A percentile compares a stretch with the other conserved stretches of the same genome.
These are phyloP conservation scores for Peromyscus leucopus DNA, from an alignment of 2,113 vertebrate genomes.

Conservation along the genomic window DNA sequence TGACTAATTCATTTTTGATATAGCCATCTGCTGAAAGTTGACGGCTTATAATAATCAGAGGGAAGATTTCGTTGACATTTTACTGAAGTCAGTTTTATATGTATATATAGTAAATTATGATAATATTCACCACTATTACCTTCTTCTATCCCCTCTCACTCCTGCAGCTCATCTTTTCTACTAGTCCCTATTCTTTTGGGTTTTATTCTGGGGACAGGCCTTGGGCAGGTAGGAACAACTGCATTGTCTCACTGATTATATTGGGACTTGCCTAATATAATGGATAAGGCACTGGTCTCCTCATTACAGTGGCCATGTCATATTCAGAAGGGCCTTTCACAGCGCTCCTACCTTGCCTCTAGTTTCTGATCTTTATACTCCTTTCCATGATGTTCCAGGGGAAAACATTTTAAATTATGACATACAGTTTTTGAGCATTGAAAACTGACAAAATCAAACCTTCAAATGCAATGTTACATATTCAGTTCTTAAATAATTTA, in stretches of 20 bases:
- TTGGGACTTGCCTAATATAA: not conserved
- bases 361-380: not conserved
- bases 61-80: not conserved
- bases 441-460: slow-evolving; percentile 45
- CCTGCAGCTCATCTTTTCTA: not conserved
- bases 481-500: slow-evolving; percentile 4
- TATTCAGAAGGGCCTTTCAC: not conserved
- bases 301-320: not conserved
- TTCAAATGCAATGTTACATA: not conserved
- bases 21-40: slow-evolving; percentile 43
- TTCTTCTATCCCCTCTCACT: not conserved
- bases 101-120: not conserved
- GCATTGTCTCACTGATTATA: not conserved
- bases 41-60: not conserved
- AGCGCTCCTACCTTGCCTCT: too few relatives aligned
- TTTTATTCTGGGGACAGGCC: not conserved
- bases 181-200: not conserved
- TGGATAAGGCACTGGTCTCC: not conserved
- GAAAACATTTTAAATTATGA: not conserved
- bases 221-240: not conserved
- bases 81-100: not conserved
- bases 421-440: slow-evolving; percentile 1
- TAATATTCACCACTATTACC: not conserved
- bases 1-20: slow-evolving; percentile 47
- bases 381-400: not conserved